phyloP scores from a whole-genome alignment of 2,113 vertebrate species.

The Electrona antarctica region DNA sequence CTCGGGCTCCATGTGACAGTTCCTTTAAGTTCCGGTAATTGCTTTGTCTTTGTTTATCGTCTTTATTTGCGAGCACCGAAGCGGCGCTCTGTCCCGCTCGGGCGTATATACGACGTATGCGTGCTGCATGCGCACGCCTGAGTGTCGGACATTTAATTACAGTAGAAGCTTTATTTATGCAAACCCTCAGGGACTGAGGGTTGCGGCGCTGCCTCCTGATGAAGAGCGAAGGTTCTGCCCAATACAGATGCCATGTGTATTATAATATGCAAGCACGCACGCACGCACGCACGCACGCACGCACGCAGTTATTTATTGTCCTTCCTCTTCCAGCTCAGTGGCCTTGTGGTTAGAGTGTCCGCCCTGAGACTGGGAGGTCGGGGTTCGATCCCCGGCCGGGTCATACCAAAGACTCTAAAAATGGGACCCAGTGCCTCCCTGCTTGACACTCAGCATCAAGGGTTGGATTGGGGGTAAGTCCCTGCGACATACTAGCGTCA shows the following conservation, averaged over 20 bases:
- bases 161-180: constrained; percentile 5
- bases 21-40: constrained; percentile 60
- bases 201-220: neutral
- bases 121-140: neutral
- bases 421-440: too few species aligned
- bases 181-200: constrained; percentile 13
- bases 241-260: neutral
- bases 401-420: too few species aligned
- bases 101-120: neutral
- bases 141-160: constrained; percentile 18
- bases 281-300: too few species aligned
- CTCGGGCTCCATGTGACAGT: constrained; percentile 28
- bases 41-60: constrained; percentile 65
- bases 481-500: too few species aligned
- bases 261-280: neutral
- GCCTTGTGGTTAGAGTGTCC: too few species aligned
- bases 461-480: too few species aligned
- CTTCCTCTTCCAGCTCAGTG: too few species aligned
- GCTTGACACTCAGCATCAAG: too few species aligned
- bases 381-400: too few species aligned
- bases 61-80: constrained; percentile 59
- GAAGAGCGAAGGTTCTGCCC: neutral
- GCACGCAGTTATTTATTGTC: too few species aligned
- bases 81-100: constrained; percentile 20
- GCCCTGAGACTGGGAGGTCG: too few species aligned